Evolutionary conservation across 23 tunicate genomes (phyloP), one percentile per base, ranked within the genome.

Genomic region (Halocynthia roretzi): DNA sequence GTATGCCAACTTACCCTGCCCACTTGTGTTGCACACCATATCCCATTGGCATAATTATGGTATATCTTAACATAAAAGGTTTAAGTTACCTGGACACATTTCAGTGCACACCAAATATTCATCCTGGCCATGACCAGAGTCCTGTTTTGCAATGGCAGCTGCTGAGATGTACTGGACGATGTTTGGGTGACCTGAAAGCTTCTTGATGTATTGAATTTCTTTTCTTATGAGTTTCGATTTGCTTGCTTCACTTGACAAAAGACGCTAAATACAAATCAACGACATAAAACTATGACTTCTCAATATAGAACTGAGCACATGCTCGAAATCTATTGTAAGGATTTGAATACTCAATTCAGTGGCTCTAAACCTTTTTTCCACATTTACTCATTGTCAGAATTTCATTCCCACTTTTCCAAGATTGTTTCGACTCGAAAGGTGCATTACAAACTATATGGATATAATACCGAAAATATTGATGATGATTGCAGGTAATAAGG

Each of bases 91-190:
- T 82, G 81, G 70, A 78, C 98, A 92, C 31, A 77, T 69, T 79
- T 92, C 98, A 11, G 98, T 92, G 66, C 98, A 92, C n/a, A 92
- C 81, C 54, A 92, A 71, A 79, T 67, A 92, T 70, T 92, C 98
- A 79, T 78, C 92, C 53, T 75, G 70, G 18, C 71, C 77, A 23
- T 78, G 87, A 23, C 87, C 90, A 14, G 98, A 92, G 21, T 92
- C 98, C 20, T 70, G 50, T 72, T 81, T 81, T 44, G 87, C 80
- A 6, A 85, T 88, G 6, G 85, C 68, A 22, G 98, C 91, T 7
- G 89, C 98, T 14, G 98, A 86, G 18, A 92, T 53, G 71, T 68
- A 92, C 67, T 69, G 64, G 9, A 92, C 63, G 57, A 92, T 92
- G 69, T 92, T 86, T 53, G 98, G 92, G 61, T 92, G 98, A 6